Evolutionary conservation across 2,113 vertebrate species (phyloP).

Genomic region (Varanus komodoensis): DNA sequence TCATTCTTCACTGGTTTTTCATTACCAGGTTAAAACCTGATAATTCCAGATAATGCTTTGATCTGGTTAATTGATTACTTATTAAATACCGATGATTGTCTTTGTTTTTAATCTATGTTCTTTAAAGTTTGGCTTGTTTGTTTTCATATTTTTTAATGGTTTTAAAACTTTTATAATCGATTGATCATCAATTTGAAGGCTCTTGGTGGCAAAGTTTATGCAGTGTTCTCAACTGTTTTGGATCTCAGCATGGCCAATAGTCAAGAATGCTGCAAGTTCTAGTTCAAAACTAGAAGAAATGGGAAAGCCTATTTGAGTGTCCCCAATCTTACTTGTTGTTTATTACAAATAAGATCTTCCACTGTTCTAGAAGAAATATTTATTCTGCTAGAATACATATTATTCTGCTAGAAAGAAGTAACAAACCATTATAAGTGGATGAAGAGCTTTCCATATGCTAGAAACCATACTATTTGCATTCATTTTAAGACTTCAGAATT

Average conservation of each 20-base stretch:
- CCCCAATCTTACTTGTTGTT: background rate
- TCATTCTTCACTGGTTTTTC: background rate
- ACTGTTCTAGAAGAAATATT: background rate
- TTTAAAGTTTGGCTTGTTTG: background rate
- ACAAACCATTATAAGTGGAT: background rate
- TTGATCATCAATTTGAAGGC: background rate
- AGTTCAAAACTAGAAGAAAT: too few species aligned
- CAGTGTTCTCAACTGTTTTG: background rate
- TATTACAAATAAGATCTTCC: background rate
- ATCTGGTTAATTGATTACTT: background rate
- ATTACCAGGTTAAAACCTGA: background rate
- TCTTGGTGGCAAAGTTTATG: background rate
- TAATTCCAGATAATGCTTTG: background rate
- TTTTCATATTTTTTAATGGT: background rate
- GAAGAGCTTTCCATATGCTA: background rate
- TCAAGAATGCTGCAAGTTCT: too few species aligned
- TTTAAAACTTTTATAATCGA: background rate
- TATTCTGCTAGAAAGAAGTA: background rate
- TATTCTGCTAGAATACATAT: background rate
- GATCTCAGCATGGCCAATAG: too few species aligned
- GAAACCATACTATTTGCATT: background rate
- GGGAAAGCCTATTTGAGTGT: background rate
- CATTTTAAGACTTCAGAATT: background rate
- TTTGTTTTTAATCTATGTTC: background rate
- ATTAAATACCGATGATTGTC: background rate